A percentile compares a stretch with the other conserved stretches of the same genome.
Evolutionary conservation across 2,113 vertebrate species (phyloP).

Genomic region (Nannobrachium achirus): DNA sequence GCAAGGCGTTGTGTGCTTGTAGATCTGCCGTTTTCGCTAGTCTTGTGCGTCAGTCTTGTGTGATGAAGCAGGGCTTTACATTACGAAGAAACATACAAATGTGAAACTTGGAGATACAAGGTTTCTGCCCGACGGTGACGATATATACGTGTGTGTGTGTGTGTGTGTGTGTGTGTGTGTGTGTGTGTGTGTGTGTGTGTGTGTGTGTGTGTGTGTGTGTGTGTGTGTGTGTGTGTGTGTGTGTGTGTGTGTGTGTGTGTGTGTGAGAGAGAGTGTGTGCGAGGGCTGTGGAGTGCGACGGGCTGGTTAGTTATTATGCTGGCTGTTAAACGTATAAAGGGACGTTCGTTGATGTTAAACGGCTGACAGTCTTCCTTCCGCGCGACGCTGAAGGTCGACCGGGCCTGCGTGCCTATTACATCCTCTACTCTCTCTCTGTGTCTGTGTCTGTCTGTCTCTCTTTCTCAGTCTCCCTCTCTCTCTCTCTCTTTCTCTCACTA

Average conservation of each 20-base stretch:
- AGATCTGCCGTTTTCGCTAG: too few species aligned
- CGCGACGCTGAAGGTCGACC: conserved; percentile 51
- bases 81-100: too few species aligned
- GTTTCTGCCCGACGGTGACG: too few species aligned
- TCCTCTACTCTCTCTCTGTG: background rate
- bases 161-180: too few species aligned
- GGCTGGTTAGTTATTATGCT: conserved; percentile 52
- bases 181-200: too few species aligned
- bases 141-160: too few species aligned
- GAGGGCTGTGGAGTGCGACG: conserved; percentile 27
- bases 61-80: too few species aligned
- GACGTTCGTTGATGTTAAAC: conserved; percentile 41
- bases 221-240: conserved; percentile 15
- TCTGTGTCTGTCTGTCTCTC: background rate
- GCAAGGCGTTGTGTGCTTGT: too few species aligned
- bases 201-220: too few species aligned
- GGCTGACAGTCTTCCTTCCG: conserved; percentile 51
- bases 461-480: background rate
- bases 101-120: too few species aligned
- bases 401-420: conserved; percentile 42
- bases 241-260: conserved; percentile 7
- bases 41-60: too few species aligned
- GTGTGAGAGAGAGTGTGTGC: too few species aligned
- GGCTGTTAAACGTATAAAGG: conserved; percentile 50
- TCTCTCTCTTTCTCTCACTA: conserved; percentile 34